These are phyloP conservation scores for Calidris pygmaea DNA, from an alignment of 2,113 vertebrate genomes.

Conservation along the genomic window DNA sequence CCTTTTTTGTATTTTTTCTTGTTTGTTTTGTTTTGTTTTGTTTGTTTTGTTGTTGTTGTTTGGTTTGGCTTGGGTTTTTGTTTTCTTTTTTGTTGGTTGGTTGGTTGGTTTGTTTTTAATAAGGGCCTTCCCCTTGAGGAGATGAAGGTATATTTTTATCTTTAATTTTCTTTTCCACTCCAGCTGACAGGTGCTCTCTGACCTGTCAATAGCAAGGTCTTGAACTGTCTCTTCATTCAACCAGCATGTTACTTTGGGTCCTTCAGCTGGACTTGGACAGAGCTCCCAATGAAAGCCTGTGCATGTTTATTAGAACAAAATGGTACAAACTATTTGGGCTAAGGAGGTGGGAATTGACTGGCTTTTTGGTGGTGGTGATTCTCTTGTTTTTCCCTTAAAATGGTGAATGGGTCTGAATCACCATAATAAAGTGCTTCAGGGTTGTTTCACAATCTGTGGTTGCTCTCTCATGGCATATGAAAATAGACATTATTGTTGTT, in stretches of 20 bases:
- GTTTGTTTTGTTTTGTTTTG: no score
- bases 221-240: neutral
- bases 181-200: neutral
- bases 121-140: neutral
- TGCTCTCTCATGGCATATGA: neutral
- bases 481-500: constrained; percentile 18
- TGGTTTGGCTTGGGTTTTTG: no score
- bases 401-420: constrained; percentile 1
- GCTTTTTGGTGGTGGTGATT: neutral
- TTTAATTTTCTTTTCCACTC: neutral
- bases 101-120: no score
- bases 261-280: neutral
- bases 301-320: neutral
- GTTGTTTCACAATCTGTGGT: neutral
- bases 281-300: neutral
- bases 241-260: neutral
- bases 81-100: no score
- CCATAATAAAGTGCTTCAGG: neutral
- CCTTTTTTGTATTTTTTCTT: neutral
- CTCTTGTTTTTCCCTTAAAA: neutral
- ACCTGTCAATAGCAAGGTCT: neutral
- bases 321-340: neutral
- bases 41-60: no score
- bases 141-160: neutral
- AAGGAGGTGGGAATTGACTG: neutral